A percentile compares a stretch with the other conserved stretches of the same genome.
Evolutionary conservation across 2,113 vertebrate species (phyloP).

Genomic region (Crypturellus undulatus): DNA sequence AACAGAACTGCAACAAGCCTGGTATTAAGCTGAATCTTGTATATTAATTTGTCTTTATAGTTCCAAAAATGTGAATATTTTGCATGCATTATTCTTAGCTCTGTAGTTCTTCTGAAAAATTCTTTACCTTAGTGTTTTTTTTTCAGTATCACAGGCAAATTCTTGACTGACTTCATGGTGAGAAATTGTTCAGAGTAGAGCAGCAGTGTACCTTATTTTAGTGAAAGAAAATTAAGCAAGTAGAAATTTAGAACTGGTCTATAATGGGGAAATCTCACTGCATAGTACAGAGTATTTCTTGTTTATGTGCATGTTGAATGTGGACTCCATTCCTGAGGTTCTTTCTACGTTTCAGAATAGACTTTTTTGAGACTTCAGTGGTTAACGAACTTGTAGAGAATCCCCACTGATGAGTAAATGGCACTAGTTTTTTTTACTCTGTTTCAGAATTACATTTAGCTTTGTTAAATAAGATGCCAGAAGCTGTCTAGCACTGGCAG

Average conservation of each 20-base stretch:
- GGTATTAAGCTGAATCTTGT: neutral
- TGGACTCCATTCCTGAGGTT: too few relatives aligned
- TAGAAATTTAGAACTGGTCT: neutral
- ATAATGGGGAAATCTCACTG: neutral
- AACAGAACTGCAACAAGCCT: neutral
- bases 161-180: neutral
- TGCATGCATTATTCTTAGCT: neutral
- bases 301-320: neutral
- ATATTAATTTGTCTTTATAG: neutral
- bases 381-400: too few relatives aligned
- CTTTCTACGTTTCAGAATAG: too few relatives aligned
- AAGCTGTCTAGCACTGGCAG: neutral
- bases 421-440: neutral
- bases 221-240: neutral
- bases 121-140: neutral
- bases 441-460: neutral
- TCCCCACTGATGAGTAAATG: neutral
- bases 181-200: neutral
- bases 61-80: too few relatives aligned
- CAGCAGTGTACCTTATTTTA: neutral
- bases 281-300: neutral
- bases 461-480: conserved; percentile 7
- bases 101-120: neutral
- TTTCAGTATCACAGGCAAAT: neutral
- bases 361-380: too few relatives aligned